Conservation (phyloP, 2,113 vertebrate genomes). For the Urocolius indicus region DNA sequence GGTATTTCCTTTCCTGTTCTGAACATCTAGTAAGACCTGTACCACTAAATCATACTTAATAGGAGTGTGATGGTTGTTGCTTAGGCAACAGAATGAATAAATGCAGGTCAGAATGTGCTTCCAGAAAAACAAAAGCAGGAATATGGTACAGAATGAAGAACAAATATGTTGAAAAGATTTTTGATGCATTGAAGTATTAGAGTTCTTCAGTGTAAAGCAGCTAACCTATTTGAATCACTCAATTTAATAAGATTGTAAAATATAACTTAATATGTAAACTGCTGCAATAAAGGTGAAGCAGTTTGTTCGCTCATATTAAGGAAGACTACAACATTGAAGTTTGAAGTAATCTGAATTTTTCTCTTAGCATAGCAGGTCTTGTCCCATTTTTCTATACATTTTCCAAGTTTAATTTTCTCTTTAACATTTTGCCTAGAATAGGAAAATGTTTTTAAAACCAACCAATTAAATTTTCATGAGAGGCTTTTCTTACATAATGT, state of each 20-base stretch:
- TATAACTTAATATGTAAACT: not conserved
- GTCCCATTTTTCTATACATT: not conserved
- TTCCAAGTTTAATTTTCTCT: conserved; percentile 9
- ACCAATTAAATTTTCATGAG: not conserved
- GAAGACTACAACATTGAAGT: not conserved
- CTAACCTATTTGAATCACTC: conserved; percentile 14
- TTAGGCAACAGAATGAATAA: conserved; percentile 89
- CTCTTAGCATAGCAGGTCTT: not conserved
- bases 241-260: conserved; percentile 1
- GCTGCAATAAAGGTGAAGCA: conserved; percentile 16
- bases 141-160: conserved; percentile 37
- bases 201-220: conserved; percentile 8
- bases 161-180: conserved; percentile 54
- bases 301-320: conserved; percentile 2
- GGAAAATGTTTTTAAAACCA: not conserved
- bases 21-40: conserved; percentile 73
- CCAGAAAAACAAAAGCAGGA: conserved; percentile 75
- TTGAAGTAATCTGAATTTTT: conserved; percentile 22
- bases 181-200: conserved; percentile 32
- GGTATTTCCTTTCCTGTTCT: conserved; percentile 64
- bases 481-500: not conserved
- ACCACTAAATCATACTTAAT: conserved; percentile 79
- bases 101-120: conserved; percentile 86
- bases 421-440: not conserved
- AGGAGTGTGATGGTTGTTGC: conserved; percentile 83